phyloP scores from a whole-genome alignment of 2,888 invertebrate species.

The Thecophora atra region DNA sequence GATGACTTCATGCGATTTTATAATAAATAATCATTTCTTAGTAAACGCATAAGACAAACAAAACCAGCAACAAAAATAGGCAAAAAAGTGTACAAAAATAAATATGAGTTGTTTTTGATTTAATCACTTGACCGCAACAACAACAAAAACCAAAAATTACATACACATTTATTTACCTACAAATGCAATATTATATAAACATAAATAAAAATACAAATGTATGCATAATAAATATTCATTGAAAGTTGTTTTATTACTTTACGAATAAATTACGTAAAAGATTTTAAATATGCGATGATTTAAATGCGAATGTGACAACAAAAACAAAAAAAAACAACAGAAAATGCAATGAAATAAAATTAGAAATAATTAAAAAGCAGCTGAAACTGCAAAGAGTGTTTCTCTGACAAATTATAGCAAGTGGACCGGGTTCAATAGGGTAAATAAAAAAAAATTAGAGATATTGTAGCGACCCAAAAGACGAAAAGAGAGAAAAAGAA shows the following conservation, averaged over 20 bases:
- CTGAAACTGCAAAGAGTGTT: no score
- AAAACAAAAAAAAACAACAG: slow-evolving; percentile 9
- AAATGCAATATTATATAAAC: neutral
- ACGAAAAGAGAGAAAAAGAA: no score
- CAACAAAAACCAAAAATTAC: neutral
- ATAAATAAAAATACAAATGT: no score
- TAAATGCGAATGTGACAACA: neutral
- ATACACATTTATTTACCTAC: neutral
- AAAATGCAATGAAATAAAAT: neutral
- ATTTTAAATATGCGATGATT: no score
- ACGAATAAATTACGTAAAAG: no score
- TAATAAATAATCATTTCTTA: slow-evolving; percentile 14
- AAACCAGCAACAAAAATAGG: slow-evolving; percentile 5
- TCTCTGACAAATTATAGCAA: no score
- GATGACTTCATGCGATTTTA: slow-evolving; percentile 35
- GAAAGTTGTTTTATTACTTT: neutral
- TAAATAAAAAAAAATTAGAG: no score
- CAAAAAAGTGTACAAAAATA: neutral
- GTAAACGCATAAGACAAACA: neutral
- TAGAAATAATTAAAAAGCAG: no score
- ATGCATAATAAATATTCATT: neutral
- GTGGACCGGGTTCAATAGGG: no score
- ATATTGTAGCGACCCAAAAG: no score
- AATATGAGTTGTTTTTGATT: slow-evolving; percentile 18
- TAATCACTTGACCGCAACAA: slow-evolving; percentile 8